These are phyloP conservation scores for Drosophila picticornis DNA, from an alignment of 2,888 invertebrate genomes.

Conservation along the genomic window DNA sequence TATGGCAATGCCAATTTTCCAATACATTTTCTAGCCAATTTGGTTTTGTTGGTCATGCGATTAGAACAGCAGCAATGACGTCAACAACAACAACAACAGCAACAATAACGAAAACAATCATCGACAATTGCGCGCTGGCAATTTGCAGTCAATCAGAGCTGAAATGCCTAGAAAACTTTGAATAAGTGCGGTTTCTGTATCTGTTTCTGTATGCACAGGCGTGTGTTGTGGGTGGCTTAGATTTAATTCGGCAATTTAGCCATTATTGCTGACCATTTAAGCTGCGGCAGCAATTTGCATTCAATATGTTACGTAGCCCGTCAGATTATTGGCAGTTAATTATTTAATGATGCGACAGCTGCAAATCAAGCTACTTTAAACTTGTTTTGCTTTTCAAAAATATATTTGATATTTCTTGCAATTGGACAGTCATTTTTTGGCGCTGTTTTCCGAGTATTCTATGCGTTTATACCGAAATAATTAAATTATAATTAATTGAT, in stretches of 20 bases:
- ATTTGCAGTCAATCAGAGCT: conserved; percentile 45
- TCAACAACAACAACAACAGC: conserved; percentile 5
- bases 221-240: conserved; percentile 27
- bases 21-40: conserved; percentile 27
- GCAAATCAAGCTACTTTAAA: conserved; percentile 3
- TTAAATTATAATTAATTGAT: too few species aligned
- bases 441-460: too few species aligned
- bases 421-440: neutral
- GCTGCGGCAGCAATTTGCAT: conserved; percentile 38
- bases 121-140: conserved; percentile 37
- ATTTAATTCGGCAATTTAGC: conserved; percentile 46
- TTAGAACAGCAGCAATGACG: conserved; percentile 31
- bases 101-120: conserved; percentile 9
- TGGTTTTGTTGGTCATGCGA: conserved; percentile 41
- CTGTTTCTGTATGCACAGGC: conserved; percentile 2
- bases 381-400: conserved; percentile 7
- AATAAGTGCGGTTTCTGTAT: conserved; percentile 13
- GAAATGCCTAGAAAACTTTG: conserved; percentile 39
- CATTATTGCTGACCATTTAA: conserved; percentile 47
- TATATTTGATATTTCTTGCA: neutral
- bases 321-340: conserved; percentile 50
- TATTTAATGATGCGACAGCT: conserved; percentile 44
- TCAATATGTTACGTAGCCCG: conserved; percentile 26
- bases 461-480: too few species aligned
- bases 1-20: conserved; percentile 52